Evolutionary conservation across 2,888 invertebrate genomes (phyloP).

Genomic region (Nasonovia ribisnigri): DNA sequence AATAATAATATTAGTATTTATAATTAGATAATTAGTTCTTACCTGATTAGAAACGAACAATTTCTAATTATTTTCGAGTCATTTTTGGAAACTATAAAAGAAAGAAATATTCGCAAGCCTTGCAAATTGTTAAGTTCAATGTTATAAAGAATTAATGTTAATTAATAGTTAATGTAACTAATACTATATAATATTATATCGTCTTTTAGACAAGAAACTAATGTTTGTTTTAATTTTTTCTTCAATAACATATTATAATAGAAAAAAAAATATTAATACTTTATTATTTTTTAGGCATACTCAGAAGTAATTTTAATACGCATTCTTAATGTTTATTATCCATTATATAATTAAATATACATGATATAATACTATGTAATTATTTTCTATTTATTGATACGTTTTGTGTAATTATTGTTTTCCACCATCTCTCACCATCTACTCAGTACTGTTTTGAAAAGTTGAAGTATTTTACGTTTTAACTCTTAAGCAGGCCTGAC

Average conservation of each 20-base stretch:
- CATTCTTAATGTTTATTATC: background rate
- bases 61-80: background rate
- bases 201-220: background rate
- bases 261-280: background rate
- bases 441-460: background rate
- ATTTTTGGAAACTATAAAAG: background rate
- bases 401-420: background rate
- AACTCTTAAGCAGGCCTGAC: no score
- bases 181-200: background rate
- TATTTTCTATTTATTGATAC: background rate
- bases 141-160: background rate
- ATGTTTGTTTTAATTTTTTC: background rate
- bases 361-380: background rate
- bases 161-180: no score
- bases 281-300: background rate
- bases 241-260: background rate
- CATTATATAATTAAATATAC: background rate
- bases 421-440: background rate
- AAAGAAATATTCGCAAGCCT: background rate
- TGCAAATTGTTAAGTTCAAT: background rate
- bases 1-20: background rate
- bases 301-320: background rate
- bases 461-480: background rate
- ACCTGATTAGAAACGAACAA: background rate
- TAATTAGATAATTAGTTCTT: background rate